Percentiles rank a stretch among this genome's conserved stretches.
phyloP scores from a whole-genome alignment of 2,113 vertebrate species.

The Clarias magur region DNA sequence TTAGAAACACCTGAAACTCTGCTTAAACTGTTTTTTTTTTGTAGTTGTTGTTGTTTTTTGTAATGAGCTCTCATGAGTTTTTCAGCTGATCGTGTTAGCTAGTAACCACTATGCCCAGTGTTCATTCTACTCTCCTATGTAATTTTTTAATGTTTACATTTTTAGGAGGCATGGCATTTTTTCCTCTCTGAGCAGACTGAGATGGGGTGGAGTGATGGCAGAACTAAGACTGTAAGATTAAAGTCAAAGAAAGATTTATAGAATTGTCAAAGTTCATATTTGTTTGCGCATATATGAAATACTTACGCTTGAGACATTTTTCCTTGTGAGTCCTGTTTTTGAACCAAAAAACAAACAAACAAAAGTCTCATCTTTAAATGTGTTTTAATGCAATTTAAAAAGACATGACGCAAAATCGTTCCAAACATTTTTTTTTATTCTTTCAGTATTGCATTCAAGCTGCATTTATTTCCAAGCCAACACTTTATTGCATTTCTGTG shows the following conservation, averaged over 20 bases:
- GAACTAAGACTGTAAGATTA: too few species aligned
- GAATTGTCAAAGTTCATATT: neutral
- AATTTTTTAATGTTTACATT: neutral
- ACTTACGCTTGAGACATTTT: slow-evolving; percentile 24
- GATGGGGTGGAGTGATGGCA: neutral
- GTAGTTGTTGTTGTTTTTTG: neutral
- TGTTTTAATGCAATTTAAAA: neutral
- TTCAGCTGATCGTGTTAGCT: neutral
- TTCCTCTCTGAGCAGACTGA: neutral
- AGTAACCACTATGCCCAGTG: neutral
- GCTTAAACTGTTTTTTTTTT: neutral
- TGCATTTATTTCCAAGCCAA: neutral
- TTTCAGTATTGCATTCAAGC: neutral
- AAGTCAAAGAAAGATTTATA: neutral
- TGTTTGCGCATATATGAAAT: too few species aligned
- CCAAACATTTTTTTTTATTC: neutral
- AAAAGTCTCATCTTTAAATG: neutral
- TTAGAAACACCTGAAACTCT: neutral
- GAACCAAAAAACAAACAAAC: slow-evolving; percentile 18
- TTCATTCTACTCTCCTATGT: neutral
- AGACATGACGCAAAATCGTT: neutral
- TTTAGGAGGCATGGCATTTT: neutral
- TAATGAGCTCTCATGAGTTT: neutral
- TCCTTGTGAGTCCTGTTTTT: slow-evolving; percentile 30
- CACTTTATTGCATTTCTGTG: neutral